Percentiles rank a stretch among this genome's conserved stretches.
Evolutionary conservation across 2,797 vertebrate species (phyloP).

Genomic region (Gymnoscopelus braueri): DNA sequence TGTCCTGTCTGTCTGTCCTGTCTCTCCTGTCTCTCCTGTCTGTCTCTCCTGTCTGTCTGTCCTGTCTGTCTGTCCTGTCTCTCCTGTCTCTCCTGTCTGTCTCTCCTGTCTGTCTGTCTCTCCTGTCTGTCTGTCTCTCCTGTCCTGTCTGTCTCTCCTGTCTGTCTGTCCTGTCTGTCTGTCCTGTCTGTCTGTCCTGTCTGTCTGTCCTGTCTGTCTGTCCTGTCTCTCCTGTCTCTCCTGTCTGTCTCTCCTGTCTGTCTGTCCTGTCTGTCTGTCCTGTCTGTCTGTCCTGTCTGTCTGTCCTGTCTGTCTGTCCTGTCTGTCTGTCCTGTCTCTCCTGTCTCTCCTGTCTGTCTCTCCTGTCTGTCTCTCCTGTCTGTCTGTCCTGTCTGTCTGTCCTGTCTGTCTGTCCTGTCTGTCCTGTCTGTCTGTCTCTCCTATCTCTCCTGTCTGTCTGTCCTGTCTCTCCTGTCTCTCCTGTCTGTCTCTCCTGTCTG

Average conservation of each 20-base stretch:
- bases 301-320: conserved; percentile 48
- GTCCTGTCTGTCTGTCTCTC: conserved; percentile 56
- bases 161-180: too few relatives aligned
- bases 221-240: too few relatives aligned
- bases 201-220: too few relatives aligned
- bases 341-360: conserved; percentile 57
- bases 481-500: conserved; percentile 31
- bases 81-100: too few relatives aligned
- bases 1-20: too few relatives aligned
- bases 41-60: conserved; percentile 59
- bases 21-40: too few relatives aligned
- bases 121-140: conserved; percentile 57
- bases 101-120: too few relatives aligned
- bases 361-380: conserved; percentile 26
- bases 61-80: conserved; percentile 40
- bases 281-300: too few relatives aligned
- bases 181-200: conserved; percentile 64
- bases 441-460: neutral
- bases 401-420: conserved; percentile 26
- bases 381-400: conserved; percentile 53
- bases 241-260: conserved; percentile 60
- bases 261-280: conserved; percentile 49
- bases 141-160: too few relatives aligned
- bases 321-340: conserved; percentile 31
- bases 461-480: conserved; percentile 58